A percentile compares a stretch with the other conserved stretches of the same genome.
Evolutionary conservation across 2,888 invertebrate genomes (phyloP).

Genomic region (Lypha dubia): DNA sequence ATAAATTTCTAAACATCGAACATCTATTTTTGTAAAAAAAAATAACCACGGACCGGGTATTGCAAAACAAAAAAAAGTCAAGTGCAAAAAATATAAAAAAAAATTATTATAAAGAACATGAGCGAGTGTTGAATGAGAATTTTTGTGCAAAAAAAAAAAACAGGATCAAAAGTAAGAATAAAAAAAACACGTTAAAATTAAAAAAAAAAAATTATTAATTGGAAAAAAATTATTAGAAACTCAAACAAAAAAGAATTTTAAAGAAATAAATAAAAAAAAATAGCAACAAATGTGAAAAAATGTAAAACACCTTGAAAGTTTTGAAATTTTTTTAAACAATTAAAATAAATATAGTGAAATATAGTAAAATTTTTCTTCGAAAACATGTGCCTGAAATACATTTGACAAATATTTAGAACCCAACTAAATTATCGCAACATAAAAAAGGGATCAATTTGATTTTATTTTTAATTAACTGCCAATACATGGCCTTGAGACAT

Average conservation of each 20-base stretch:
- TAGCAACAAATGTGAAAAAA: no score
- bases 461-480: no score
- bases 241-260: not conserved
- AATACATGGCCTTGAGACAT: no score
- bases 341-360: no score
- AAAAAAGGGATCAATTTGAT: no score
- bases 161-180: slow-evolving; percentile 61
- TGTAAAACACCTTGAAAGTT: no score
- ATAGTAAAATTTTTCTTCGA: no score
- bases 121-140: slow-evolving; percentile 44
- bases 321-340: no score
- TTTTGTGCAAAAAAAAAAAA: slow-evolving; percentile 27
- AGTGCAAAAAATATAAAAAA: slow-evolving; percentile 30
- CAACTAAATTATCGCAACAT: no score
- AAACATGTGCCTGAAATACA: no score
- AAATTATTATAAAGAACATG: slow-evolving; percentile 22
- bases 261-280: not conserved
- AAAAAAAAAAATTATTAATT: not conserved
- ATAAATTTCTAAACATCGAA: slow-evolving; percentile 62
- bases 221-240: not conserved
- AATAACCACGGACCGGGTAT: slow-evolving; percentile 41
- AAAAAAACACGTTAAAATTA: not conserved
- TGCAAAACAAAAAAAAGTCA: slow-evolving; percentile 33
- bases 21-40: slow-evolving; percentile 19
- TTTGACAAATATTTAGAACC: no score